Evolutionary conservation across 2,113 vertebrate species (phyloP).

Genomic region (Fulmarus glacialis): DNA sequence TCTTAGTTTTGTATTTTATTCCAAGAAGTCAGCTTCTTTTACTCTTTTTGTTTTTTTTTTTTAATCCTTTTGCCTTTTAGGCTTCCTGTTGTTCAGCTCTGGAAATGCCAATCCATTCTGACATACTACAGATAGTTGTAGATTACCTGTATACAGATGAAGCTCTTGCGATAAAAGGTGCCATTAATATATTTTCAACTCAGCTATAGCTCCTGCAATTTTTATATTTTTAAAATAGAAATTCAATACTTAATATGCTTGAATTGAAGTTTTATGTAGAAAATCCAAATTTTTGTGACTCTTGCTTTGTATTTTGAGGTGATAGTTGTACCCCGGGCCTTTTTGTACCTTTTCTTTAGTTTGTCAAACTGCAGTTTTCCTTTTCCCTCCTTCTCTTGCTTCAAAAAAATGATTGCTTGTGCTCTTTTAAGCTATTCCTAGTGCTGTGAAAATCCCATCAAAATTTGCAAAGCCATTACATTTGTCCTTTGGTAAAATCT

Average conservation of each 20-base stretch:
- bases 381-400: background rate
- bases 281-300: background rate
- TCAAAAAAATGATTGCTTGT: background rate
- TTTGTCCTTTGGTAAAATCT: background rate
- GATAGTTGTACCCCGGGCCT: background rate
- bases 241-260: background rate
- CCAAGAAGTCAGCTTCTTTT: background rate
- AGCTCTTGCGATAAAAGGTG: constrained; percentile 89
- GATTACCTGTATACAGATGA: constrained; percentile 96
- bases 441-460: background rate
- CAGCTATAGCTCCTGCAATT: background rate
- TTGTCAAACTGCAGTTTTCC: background rate
- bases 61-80: constrained; percentile 64
- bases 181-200: background rate
- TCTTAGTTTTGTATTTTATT: background rate
- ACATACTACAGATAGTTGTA: constrained; percentile 89
- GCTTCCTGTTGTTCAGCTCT: constrained; percentile 90
- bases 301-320: background rate
- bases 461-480: background rate
- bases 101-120: constrained; percentile 90
- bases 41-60: background rate
- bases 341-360: background rate
- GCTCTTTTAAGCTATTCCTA: background rate
- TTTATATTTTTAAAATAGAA: background rate
- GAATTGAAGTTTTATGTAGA: background rate